Conservation (phyloP, 1,140 invertebrate species). For the Calephelis nemesis region DNA sequence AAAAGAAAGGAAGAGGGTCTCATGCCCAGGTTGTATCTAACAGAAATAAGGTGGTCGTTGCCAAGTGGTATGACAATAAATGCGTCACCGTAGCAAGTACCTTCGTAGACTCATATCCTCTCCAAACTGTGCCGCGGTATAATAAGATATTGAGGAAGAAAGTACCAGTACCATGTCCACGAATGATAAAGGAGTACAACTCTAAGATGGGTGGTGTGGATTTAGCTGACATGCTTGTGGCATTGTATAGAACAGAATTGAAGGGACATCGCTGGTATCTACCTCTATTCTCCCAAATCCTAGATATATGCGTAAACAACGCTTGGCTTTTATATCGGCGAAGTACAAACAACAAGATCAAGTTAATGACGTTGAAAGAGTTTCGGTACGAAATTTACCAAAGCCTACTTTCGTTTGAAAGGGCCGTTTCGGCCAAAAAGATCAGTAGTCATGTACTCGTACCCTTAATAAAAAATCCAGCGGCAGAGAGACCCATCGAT, state of each 20-base stretch:
- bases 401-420: too few relatives aligned
- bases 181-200: constrained; percentile 38
- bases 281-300: constrained; percentile 37
- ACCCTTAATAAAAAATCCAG: constrained; percentile 25
- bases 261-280: constrained; percentile 38
- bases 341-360: constrained; percentile 27
- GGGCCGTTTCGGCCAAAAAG: too few relatives aligned
- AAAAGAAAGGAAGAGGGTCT: constrained; percentile 37
- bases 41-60: constrained; percentile 31
- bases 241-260: constrained; percentile 36
- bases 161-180: constrained; percentile 31
- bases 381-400: constrained; percentile 21
- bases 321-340: constrained; percentile 24
- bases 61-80: constrained; percentile 41
- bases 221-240: constrained; percentile 37
- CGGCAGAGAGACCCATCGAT: constrained; percentile 19
- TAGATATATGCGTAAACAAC: constrained; percentile 33
- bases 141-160: constrained; percentile 32
- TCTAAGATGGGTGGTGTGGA: constrained; percentile 35
- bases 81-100: constrained; percentile 33
- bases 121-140: constrained; percentile 30
- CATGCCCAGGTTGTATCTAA: constrained; percentile 33
- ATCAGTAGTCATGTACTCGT: background rate
- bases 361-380: constrained; percentile 31
- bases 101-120: constrained; percentile 30